phyloP scores from a whole-genome alignment of 2,797 vertebrate species.

The Pelodytes ibericus region DNA sequence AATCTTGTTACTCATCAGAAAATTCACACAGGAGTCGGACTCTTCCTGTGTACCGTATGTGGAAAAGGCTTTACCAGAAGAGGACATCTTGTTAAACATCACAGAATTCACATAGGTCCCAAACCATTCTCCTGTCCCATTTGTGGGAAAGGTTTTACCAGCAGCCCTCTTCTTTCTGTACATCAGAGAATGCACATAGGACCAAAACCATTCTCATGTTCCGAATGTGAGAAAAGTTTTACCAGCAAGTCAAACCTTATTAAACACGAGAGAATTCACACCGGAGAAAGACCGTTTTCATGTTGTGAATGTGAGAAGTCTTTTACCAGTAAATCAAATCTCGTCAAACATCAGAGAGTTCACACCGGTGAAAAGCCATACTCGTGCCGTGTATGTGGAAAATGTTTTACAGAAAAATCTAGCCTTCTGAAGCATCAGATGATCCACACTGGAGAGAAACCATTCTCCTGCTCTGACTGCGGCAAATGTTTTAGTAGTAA shows the following conservation, averaged over 20 bases:
- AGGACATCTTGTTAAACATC: not conserved
- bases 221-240: not conserved
- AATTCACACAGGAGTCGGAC: slow-evolving; percentile 19
- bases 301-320: slow-evolving; percentile 16
- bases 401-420: slow-evolving; percentile 64
- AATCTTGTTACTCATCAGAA: not conserved
- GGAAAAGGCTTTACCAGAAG: slow-evolving; percentile 5
- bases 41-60: slow-evolving; percentile 7
- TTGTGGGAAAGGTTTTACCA: slow-evolving; percentile 20
- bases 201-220: slow-evolving; percentile 6
- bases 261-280: slow-evolving; percentile 17
- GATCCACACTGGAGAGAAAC: slow-evolving; percentile 55
- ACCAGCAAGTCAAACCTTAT: slow-evolving; percentile 2
- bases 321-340: slow-evolving; percentile 12
- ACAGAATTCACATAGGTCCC: slow-evolving; percentile 13
- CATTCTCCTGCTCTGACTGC: slow-evolving; percentile 39
- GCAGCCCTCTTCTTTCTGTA: not conserved
- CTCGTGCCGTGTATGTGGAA: slow-evolving; percentile 63
- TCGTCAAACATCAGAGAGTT: slow-evolving; percentile 57
- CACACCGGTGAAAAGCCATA: slow-evolving; percentile 63
- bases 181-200: slow-evolving; percentile 6
- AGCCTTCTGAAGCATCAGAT: slow-evolving; percentile 62
- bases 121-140: slow-evolving; percentile 7
- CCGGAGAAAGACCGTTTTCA: slow-evolving; percentile 11
- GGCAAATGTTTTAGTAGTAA: slow-evolving; percentile 54